phyloP scores from a whole-genome alignment of 1,140 invertebrate genomes.

The Psilanteris sp. region DNA sequence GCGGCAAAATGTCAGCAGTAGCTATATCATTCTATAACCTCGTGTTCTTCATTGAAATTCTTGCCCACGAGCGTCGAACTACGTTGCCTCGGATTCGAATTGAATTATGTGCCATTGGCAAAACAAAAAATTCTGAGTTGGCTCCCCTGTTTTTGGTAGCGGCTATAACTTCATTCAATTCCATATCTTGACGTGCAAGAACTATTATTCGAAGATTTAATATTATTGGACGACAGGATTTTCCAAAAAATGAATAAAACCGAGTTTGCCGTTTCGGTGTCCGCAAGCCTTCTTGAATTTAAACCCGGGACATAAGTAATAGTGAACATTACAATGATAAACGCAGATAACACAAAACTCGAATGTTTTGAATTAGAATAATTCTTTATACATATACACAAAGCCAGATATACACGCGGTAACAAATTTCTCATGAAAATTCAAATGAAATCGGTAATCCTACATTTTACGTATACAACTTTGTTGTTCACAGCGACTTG shows the following conservation, averaged over 20 bases:
- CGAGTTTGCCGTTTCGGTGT: neutral
- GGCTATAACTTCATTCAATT: conserved; percentile 45
- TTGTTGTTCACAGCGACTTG: no score
- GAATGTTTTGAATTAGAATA: no score
- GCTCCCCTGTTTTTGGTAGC: conserved; percentile 29
- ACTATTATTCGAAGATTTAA: conserved; percentile 11
- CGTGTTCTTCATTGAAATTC: conserved; percentile 59
- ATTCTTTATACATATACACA: no score
- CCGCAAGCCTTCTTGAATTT: neutral
- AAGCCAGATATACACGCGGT: no score
- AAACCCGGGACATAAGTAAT: no score
- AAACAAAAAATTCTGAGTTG: conserved; percentile 36
- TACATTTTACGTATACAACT: no score
- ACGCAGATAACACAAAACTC: no score
- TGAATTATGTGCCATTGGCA: conserved; percentile 42
- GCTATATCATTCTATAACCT: conserved; percentile 55
- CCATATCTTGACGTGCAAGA: conserved; percentile 23
- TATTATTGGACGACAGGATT: neutral
- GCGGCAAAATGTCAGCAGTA: conserved; percentile 46
- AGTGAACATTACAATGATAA: no score
- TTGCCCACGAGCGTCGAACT: conserved; percentile 36
- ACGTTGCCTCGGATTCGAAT: conserved; percentile 47
- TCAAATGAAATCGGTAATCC: no score
- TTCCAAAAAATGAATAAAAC: conserved; percentile 5
- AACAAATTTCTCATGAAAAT: no score